Conservation (phyloP, 2,888 invertebrate species). For the Drepanosiphum platanoidis region DNA sequence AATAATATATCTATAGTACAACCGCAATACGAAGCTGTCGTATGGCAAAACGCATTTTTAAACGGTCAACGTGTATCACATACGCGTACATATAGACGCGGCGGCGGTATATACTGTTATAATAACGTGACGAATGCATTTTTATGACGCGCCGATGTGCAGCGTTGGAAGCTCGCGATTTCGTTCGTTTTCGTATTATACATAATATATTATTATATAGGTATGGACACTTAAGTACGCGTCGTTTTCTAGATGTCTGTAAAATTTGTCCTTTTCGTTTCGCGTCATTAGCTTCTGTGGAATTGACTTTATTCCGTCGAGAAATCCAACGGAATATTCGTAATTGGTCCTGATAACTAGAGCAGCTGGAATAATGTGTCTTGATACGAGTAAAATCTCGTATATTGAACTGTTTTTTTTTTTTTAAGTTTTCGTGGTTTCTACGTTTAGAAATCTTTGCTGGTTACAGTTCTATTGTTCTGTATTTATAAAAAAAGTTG, state of each 20-base stretch:
- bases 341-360: too few species aligned
- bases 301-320: neutral
- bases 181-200: neutral
- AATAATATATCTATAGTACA: neutral
- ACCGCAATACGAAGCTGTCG: conserved; percentile 29
- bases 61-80: conserved; percentile 21
- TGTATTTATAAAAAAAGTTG: neutral
- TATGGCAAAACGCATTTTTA: conserved; percentile 37
- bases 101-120: neutral
- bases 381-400: too few species aligned
- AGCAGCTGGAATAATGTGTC: too few species aligned
- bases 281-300: neutral
- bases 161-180: conserved; percentile 1
- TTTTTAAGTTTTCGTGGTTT: too few species aligned
- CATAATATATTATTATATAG: too few species aligned
- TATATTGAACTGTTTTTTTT: too few species aligned
- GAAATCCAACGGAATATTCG: too few species aligned
- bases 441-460: too few species aligned
- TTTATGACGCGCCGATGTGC: conserved; percentile 21
- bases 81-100: neutral
- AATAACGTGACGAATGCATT: conserved; percentile 49
- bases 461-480: neutral
- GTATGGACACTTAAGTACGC: too few species aligned
- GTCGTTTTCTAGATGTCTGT: conserved; percentile 26
- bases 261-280: neutral